Percentiles rank a stretch among this genome's conserved stretches.
phyloP scores from a whole-genome alignment of 2,113 vertebrate species.

The Cottus gobio region DNA sequence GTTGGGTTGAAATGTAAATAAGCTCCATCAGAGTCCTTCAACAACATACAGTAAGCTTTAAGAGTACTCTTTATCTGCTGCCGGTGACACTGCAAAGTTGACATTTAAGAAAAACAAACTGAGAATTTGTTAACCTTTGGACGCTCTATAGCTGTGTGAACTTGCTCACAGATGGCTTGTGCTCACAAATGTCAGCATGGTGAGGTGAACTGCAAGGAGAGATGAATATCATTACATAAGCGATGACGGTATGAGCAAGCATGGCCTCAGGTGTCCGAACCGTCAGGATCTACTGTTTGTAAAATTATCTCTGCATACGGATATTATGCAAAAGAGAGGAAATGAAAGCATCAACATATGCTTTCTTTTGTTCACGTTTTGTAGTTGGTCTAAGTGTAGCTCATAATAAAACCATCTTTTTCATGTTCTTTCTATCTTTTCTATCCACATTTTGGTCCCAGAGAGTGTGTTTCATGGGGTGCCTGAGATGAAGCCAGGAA shows the following conservation, averaged over 20 bases:
- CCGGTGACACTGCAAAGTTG: slow-evolving; percentile 36
- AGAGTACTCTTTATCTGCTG: slow-evolving; percentile 35
- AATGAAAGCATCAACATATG: slow-evolving; percentile 21
- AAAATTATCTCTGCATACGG: slow-evolving; percentile 13
- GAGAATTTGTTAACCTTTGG: slow-evolving; percentile 69
- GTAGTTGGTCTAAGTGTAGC: slow-evolving; percentile 11
- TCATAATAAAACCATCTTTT: slow-evolving; percentile 44
- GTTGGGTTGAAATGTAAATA: slow-evolving; percentile 7
- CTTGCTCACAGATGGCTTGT: slow-evolving; percentile 66
- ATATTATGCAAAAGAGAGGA: slow-evolving; percentile 6
- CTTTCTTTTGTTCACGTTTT: slow-evolving; percentile 20
- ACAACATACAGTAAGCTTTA: not conserved
- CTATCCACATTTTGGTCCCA: slow-evolving; percentile 62
- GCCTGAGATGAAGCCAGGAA: slow-evolving; percentile 68
- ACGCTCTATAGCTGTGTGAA: slow-evolving; percentile 34
- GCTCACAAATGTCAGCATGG: slow-evolving; percentile 70
- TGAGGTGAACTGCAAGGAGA: slow-evolving; percentile 62
- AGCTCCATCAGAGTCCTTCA: not conserved
- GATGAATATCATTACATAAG: slow-evolving; percentile 66
- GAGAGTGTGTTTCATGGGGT: slow-evolving; percentile 55
- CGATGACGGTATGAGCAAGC: slow-evolving; percentile 36
- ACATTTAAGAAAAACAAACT: slow-evolving; percentile 59
- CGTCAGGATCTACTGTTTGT: slow-evolving; percentile 8
- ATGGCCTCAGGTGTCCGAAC: slow-evolving; percentile 63
- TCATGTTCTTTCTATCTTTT: slow-evolving; percentile 28